Base-by-base conservation (phyloP, 2,888 invertebrate species). In the Hydrotaea diabolus region DNA sequence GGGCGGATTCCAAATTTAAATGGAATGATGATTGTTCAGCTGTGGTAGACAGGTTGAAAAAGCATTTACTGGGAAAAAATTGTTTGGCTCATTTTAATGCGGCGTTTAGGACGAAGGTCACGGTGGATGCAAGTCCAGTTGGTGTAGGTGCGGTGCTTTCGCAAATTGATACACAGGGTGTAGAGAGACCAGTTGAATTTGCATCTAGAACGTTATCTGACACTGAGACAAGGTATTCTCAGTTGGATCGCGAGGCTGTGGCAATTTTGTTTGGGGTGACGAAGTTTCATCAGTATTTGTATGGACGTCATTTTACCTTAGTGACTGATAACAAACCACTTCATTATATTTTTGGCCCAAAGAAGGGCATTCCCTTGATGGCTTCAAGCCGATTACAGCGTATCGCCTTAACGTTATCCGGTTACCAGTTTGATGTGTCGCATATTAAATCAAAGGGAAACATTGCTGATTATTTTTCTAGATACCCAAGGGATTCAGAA, bases 281-380 rank as follows among this genome's bases (percentile, higher is more conserved):
- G 62, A 88, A 89, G 83, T 93, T 92, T 85, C 88, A 91, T 77
- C 87, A 90, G 5, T 93, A 90, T 84, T 43, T 92, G 0, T 90
- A 87, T 85, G 92, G 92, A 3, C 82, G 90, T 4, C 79, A 87
- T 4, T 93, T 93, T 86, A 89, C 87, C 0, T 85, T 92, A 15
- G 64, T 88, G 13, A 92, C 92, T 2, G 91, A 92, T 83, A 89
- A 91, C 78, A 88, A 90, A 76, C 91, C 93, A 0, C 69, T 88
- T 23, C 74, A 86, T 0, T 85, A 88, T 80, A 90, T 91, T 72
- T 90, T 90, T 83, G 87, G 87, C 1, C 88, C 88, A 0, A 88
- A 83, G 13, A 89, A 89, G 79, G 80, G 88, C 11, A 89, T 89
- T 15, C 89, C 90, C 64, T 86, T 87, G 76, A 89, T 90, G 88